These are phyloP conservation scores for Molossus alvarezi DNA, from an alignment of 2,797 vertebrate genomes.

Conservation along the genomic window DNA sequence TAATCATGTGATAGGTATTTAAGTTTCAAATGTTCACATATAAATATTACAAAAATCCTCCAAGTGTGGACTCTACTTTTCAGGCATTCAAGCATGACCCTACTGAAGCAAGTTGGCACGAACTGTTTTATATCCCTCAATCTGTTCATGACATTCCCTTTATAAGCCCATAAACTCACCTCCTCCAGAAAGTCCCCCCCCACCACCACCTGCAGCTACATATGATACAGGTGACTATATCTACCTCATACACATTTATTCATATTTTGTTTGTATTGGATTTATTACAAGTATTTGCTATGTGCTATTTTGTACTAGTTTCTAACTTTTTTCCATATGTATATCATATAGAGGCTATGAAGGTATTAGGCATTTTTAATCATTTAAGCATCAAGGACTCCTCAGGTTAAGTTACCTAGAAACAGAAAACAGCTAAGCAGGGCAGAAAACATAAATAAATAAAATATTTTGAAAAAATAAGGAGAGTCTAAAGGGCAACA, in stretches of 20 bases:
- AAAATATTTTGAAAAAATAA: too few relatives aligned
- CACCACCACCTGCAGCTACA: neutral
- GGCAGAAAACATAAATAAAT: too few relatives aligned
- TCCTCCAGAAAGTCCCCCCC: neutral
- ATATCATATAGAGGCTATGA: neutral
- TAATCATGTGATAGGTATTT: neutral
- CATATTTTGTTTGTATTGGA: neutral
- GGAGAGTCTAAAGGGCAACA: too few relatives aligned
- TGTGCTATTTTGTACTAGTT: neutral
- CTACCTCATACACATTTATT: neutral
- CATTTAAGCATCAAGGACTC: too few relatives aligned
- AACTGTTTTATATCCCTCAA: neutral
- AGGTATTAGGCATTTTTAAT: constrained; percentile 31
- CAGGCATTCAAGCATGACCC: neutral
- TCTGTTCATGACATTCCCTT: neutral
- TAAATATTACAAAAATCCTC: constrained; percentile 40
- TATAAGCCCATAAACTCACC: neutral
- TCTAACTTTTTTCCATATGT: neutral
- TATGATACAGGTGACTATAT: neutral
- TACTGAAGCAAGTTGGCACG: neutral
- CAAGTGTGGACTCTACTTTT: constrained; percentile 4
- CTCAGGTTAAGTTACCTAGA: too few relatives aligned
- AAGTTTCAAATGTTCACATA: neutral
- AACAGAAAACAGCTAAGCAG: too few relatives aligned
- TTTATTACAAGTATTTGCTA: neutral